Base-by-base conservation (phyloP, 1,140 invertebrate genomes). In the Listronotus bonariensis region DNA sequence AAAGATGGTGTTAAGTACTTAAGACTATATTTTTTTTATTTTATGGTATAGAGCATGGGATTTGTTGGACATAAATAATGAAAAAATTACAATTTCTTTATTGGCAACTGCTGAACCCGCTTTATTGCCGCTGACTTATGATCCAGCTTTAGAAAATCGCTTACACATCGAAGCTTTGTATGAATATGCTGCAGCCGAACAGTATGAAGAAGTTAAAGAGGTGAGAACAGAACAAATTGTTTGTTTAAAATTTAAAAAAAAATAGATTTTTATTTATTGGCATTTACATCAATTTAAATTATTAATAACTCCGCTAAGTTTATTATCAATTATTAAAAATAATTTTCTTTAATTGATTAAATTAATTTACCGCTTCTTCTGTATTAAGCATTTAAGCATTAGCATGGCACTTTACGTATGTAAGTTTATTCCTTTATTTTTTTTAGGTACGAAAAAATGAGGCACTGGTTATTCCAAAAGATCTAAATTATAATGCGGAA, bases 131-230 rank as follows among this genome's bases (percentile, higher is more conserved):
- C 62, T 90, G 11, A 72, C 71, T 1, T 69, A 78, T 4, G 80
- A 89, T 70, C 41, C 65, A 0, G 65, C 72, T n/a, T 51, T 92
- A 7, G 61, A 69, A 11, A 72, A 77, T 26, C 79, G 86, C 67
- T 48, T 89, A 18, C 82, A 86, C 79, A 89, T 92, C 69, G 89
- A 92, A 81, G 86, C 87, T 4, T 69, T 82, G 4, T 95, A 95
- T 78, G 80, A 81, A 14, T 42, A 70, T 62, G 80, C 83, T 41
- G 77, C 90, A 14, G 68, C 76, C 9, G 78, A 83, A 55, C 89
- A 94, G 71, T 72, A 80, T 26, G 72, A 80, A 11, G 87, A 92
- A 74, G 84, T 94, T 10, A 80, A 86, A 11, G 87, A 91, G 76
- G 82, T 65, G 20, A 6, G 34, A 36, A 10, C 8, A 36, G 2